Conservation (phyloP, 64 coral and sea anemone species). For the Actinia tenebrosa region DNA sequence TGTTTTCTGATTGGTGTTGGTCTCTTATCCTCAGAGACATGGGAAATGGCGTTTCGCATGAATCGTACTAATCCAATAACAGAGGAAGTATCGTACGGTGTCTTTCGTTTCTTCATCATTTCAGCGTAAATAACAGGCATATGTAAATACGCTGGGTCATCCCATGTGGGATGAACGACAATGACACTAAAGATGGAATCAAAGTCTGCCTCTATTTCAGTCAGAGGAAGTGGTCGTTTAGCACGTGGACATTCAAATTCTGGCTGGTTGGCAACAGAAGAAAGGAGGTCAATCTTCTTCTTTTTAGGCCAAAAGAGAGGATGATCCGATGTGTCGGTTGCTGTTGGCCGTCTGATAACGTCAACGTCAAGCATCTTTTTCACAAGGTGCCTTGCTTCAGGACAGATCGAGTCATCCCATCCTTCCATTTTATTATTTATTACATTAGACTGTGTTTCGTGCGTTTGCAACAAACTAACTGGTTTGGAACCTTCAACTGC, state of each 20-base stretch:
- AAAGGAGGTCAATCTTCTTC: conserved; percentile 19
- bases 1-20: neutral
- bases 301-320: conserved; percentile 19
- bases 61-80: neutral
- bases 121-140: neutral
- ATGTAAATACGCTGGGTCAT: neutral
- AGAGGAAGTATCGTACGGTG: neutral
- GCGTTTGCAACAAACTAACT: neutral
- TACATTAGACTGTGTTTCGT: conserved; percentile 15
- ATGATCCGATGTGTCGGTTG: neutral
- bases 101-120: neutral
- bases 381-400: conserved; percentile 10
- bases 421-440: neutral
- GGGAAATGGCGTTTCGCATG: neutral
- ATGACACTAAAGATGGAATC: neutral
- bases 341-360: neutral
- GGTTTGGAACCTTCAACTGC: neutral
- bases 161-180: neutral
- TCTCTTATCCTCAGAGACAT: neutral
- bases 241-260: conserved; percentile 24
- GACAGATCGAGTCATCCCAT: neutral
- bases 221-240: neutral
- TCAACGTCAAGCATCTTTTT: neutral
- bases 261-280: conserved; percentile 4
- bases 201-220: neutral